Percentiles rank a stretch among this genome's conserved stretches.
These are phyloP conservation scores for Diaphora mendica DNA, from an alignment of 2,888 invertebrate species.

Conservation along the genomic window DNA sequence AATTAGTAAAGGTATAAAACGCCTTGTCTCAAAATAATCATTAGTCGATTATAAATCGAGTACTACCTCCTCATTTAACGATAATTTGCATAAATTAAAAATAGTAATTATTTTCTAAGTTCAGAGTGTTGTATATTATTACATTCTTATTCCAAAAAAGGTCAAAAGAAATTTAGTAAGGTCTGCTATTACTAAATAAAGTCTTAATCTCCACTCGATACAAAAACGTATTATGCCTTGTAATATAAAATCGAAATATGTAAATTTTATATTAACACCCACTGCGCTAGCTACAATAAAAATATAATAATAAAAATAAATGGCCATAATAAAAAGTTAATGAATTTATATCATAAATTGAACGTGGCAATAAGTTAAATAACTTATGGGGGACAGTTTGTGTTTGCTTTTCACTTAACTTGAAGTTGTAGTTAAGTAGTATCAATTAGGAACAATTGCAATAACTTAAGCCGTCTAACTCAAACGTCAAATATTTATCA, in stretches of 20 bases:
- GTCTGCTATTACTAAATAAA: background rate
- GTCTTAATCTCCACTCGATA: slow-evolving; percentile 3
- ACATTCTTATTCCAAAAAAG: slow-evolving; percentile 11
- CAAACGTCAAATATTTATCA: too few relatives aligned
- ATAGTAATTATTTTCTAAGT: slow-evolving; percentile 1
- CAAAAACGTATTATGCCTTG: slow-evolving; percentile 17
- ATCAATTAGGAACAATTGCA: slow-evolving; percentile 11
- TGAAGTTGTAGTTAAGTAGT: slow-evolving; percentile 5
- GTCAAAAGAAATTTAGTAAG: slow-evolving; percentile 10
- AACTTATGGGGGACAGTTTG: slow-evolving; percentile 19
- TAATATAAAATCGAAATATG: slow-evolving; percentile 32
- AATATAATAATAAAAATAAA: slow-evolving; percentile 10
- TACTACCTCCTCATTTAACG: background rate
- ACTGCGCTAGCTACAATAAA: slow-evolving; percentile 23
- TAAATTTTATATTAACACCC: slow-evolving; percentile 41
- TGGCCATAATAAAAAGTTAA: slow-evolving; percentile 22
- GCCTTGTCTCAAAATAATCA: background rate
- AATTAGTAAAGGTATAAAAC: background rate
- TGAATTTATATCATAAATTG: slow-evolving; percentile 32
- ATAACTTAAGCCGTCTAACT: background rate
- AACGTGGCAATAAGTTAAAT: slow-evolving; percentile 23
- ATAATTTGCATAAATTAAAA: slow-evolving; percentile 12
- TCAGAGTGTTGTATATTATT: slow-evolving; percentile 1
- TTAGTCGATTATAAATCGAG: slow-evolving; percentile 7
- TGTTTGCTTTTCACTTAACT: slow-evolving; percentile 35